Conservation (phyloP, 2,113 vertebrate genomes). For the Pogona vitticeps region DNA sequence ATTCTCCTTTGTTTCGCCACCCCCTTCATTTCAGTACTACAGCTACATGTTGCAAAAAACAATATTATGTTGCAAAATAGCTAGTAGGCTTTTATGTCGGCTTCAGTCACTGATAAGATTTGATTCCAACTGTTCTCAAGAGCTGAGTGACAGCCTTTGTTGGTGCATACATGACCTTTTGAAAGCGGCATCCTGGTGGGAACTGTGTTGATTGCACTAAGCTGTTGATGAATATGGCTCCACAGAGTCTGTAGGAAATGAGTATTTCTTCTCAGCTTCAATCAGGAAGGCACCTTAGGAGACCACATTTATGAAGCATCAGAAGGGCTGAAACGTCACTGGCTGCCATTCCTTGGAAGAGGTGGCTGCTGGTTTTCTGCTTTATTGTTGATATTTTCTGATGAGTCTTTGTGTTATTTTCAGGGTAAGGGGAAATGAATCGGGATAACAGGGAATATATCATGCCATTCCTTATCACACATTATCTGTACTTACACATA, state of each 20-base stretch:
- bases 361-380: background rate
- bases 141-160: slow-evolving; percentile 37
- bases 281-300: slow-evolving; percentile 55
- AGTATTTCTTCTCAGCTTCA: slow-evolving; percentile 47
- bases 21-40: slow-evolving; percentile 24
- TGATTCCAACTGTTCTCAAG: slow-evolving; percentile 59
- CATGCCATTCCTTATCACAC: too few species aligned
- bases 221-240: slow-evolving; percentile 41
- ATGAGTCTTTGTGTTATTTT: too few species aligned
- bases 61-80: slow-evolving; percentile 53
- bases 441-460: too few species aligned
- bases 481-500: too few species aligned
- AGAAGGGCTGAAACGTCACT: slow-evolving; percentile 57
- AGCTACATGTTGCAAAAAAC: slow-evolving; percentile 36
- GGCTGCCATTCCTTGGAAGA: slow-evolving; percentile 9
- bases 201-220: slow-evolving; percentile 14
- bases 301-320: slow-evolving; percentile 49
- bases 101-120: slow-evolving; percentile 56
- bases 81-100: slow-evolving; percentile 42
- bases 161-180: slow-evolving; percentile 42
- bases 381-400: too few species aligned
- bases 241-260: slow-evolving; percentile 54
- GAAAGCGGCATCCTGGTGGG: slow-evolving; percentile 25
- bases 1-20: background rate
- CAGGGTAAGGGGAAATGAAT: too few species aligned